Evolutionary conservation across 2,113 vertebrate genomes (phyloP).

Genomic region (Oncorhynchus masou): DNA sequence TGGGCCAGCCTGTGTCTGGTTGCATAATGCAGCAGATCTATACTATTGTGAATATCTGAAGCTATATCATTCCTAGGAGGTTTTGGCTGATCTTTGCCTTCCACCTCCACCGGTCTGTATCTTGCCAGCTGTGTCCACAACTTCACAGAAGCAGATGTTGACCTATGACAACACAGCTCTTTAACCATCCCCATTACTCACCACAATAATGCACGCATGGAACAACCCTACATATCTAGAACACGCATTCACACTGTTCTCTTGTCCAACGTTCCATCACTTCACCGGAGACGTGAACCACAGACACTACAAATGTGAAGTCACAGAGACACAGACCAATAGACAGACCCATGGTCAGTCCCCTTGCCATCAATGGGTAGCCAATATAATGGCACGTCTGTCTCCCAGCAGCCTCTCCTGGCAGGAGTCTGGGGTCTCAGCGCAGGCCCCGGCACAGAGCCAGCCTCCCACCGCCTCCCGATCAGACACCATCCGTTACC

Average conservation of each 20-base stretch:
- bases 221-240: no score
- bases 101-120: not conserved
- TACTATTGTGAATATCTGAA: slow-evolving; percentile 45
- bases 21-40: slow-evolving; percentile 61
- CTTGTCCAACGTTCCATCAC: not conserved
- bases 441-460: slow-evolving; percentile 44
- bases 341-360: not conserved
- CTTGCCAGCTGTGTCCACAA: not conserved
- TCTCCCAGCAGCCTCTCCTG: slow-evolving; percentile 50
- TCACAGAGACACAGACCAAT: not conserved
- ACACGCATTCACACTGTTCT: not conserved
- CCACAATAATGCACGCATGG: no score
- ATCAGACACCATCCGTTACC: slow-evolving; percentile 55
- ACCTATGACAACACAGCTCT: no score
- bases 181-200: no score
- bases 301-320: no score
- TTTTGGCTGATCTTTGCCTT: not conserved
- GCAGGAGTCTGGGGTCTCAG: slow-evolving; percentile 39
- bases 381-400: slow-evolving; percentile 49
- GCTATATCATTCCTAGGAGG: not conserved
- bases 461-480: slow-evolving; percentile 57
- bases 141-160: not conserved
- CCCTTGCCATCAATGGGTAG: slow-evolving; percentile 10
- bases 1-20: slow-evolving; percentile 58
- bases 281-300: no score